phyloP scores from a whole-genome alignment of 37 sponge, comb jelly and placozoan species.

The Bolinopsis microptera region DNA sequence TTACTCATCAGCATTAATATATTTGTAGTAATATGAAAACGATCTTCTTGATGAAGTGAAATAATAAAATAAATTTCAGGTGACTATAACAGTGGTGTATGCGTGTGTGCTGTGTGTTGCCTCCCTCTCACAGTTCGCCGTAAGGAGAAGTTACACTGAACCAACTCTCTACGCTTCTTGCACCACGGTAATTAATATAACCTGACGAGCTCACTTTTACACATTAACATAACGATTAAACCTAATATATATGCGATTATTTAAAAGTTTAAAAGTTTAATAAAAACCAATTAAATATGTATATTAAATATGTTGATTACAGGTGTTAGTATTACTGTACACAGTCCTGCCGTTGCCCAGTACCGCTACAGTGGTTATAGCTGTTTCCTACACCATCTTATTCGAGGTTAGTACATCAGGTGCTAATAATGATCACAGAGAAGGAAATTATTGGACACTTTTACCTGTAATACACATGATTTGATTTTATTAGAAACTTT shows the following conservation, averaged over 20 bases:
- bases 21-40: no score
- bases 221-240: no score
- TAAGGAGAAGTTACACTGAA: not conserved
- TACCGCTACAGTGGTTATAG: not conserved
- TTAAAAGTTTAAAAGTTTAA: no score
- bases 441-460: no score
- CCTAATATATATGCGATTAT: no score
- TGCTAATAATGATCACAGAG: no score
- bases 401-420: not conserved
- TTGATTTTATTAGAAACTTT: no score
- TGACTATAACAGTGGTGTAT: not conserved
- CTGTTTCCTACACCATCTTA: not conserved
- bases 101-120: not conserved
- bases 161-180: conserved; percentile 31
- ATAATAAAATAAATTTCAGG: no score
- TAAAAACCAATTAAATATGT: no score
- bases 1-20: no score
- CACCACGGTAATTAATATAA: not conserved
- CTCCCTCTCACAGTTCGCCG: not conserved
- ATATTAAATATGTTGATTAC: not conserved
- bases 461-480: no score
- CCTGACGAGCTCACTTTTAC: not conserved
- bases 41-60: no score
- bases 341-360: conserved; percentile 9
- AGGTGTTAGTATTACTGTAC: not conserved